phyloP scores from a whole-genome alignment of 2,888 invertebrate species.

The Eupithecia centaureata region DNA sequence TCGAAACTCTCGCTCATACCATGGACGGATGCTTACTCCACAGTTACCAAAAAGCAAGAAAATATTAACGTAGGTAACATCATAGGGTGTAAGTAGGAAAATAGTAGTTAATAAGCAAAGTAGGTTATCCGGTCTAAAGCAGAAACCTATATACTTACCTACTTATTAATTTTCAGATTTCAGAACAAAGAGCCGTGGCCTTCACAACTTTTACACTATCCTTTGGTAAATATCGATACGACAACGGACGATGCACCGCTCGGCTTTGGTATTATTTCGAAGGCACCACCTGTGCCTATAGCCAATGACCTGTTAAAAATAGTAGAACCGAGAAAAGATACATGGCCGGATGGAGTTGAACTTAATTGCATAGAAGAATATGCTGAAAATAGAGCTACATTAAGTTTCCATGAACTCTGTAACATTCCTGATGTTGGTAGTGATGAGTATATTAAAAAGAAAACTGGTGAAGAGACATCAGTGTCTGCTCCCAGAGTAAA shows the following conservation, averaged over 20 bases:
- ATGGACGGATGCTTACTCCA: constrained; percentile 11
- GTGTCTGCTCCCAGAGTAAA: constrained; percentile 24
- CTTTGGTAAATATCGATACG: constrained; percentile 12
- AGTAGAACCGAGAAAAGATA: constrained; percentile 4
- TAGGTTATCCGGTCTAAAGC: no score
- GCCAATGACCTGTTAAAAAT: constrained; percentile 28
- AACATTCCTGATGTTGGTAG: neutral
- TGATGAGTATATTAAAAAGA: neutral
- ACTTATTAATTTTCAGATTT: constrained; percentile 20
- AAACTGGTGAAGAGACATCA: neutral
- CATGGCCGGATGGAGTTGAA: neutral
- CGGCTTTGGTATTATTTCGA: constrained; percentile 9
- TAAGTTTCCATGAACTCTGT: constrained; percentile 5
- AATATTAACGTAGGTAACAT: constrained; percentile 30
- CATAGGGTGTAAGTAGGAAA: neutral
- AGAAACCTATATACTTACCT: no score
- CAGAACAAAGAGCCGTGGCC: constrained; percentile 5
- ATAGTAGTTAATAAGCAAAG: neutral
- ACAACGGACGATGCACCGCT: constrained; percentile 5
- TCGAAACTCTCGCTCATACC: neutral
- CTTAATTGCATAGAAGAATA: neutral
- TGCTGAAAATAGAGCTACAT: constrained; percentile 11
- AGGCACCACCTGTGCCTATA: constrained; percentile 16
- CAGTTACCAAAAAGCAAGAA: constrained; percentile 27
- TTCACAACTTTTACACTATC: neutral